Conservation (phyloP, 2,797 vertebrate genomes). For the Poeciliopsis infans region DNA sequence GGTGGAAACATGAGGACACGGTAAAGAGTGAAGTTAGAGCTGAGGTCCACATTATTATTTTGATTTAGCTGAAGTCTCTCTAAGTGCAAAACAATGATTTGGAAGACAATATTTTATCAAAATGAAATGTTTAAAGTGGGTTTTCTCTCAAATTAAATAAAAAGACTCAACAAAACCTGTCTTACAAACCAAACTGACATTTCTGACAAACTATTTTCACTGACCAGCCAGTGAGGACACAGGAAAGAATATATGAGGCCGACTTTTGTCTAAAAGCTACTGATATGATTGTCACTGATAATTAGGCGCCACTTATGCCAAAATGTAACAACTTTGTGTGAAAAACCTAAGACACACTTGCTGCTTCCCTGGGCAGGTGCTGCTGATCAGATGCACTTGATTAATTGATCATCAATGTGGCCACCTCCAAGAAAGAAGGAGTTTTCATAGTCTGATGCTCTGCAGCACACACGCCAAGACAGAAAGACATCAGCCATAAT, state of each 20-base stretch:
- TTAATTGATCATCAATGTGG: not conserved
- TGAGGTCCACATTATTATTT: not conserved
- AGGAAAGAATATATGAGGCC: not conserved
- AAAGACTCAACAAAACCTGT: not conserved
- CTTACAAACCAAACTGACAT: not conserved
- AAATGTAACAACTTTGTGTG: not conserved
- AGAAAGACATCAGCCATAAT: not conserved
- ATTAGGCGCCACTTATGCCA: not conserved
- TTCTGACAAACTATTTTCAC: not conserved
- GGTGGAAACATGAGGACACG: slow-evolving; percentile 2
- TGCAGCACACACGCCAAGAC: not conserved
- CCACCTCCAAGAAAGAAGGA: not conserved
- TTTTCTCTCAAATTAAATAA: not conserved
- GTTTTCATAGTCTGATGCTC: not conserved
- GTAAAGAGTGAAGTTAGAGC: not conserved
- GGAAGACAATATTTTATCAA: not conserved
- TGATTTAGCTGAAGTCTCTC: not conserved
- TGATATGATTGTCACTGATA: not conserved
- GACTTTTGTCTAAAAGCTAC: not conserved
- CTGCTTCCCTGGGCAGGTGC: not conserved
- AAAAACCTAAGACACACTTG: not conserved
- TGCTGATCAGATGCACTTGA: slow-evolving; percentile 1
- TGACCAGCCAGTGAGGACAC: not conserved
- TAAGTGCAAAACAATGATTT: not conserved
- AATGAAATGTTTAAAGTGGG: not conserved